Conservation (phyloP, 2,888 invertebrate genomes). For the Ophraella communa region DNA sequence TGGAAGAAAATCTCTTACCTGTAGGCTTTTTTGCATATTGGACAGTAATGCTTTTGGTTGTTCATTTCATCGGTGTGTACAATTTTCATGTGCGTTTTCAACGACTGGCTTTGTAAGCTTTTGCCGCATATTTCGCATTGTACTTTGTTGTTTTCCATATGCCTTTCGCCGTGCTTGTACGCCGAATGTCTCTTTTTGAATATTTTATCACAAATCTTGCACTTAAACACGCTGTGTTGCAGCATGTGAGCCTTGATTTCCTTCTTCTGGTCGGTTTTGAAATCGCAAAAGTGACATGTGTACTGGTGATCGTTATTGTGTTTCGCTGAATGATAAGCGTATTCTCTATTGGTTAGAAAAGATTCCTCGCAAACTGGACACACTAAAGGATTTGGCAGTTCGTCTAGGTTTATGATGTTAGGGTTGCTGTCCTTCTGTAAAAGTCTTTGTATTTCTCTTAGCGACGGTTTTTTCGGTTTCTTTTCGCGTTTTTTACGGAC, state of each 20-base stretch:
- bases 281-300: slow-evolving; percentile 52
- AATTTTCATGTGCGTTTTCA: slow-evolving; percentile 44
- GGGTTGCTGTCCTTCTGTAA: slow-evolving; percentile 10
- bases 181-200: slow-evolving; percentile 37
- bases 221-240: slow-evolving; percentile 18
- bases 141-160: slow-evolving; percentile 44
- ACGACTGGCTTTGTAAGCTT: slow-evolving; percentile 42
- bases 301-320: slow-evolving; percentile 49
- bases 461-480: not conserved
- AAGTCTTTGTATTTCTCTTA: slow-evolving; percentile 12
- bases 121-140: slow-evolving; percentile 49
- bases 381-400: slow-evolving; percentile 56
- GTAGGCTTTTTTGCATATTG: slow-evolving; percentile 43
- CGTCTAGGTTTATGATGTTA: slow-evolving; percentile 28
- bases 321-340: slow-evolving; percentile 49
- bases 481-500: not conserved
- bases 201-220: slow-evolving; percentile 41
- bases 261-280: slow-evolving; percentile 40
- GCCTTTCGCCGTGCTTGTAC: slow-evolving; percentile 46
- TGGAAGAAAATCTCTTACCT: too few species aligned
- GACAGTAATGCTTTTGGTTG: slow-evolving; percentile 38
- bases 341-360: slow-evolving; percentile 56
- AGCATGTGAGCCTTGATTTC: slow-evolving; percentile 50
- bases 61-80: slow-evolving; percentile 44
- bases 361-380: slow-evolving; percentile 64